Evolutionary conservation across 2,888 invertebrate species (phyloP), one percentile per base, ranked within the genome.

Genomic region (Rhaphigaster nebulosa): DNA sequence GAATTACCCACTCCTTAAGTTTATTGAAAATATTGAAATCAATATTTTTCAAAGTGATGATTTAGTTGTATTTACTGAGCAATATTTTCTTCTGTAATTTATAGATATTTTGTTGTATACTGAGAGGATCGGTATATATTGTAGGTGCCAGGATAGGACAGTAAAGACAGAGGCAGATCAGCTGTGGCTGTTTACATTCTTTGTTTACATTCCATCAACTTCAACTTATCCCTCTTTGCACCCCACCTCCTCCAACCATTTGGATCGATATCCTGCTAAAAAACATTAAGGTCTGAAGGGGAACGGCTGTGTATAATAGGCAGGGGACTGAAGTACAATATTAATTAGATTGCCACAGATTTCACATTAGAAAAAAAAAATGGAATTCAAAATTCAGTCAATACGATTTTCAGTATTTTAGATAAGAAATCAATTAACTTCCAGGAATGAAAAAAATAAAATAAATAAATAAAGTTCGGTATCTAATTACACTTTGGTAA

Each of bases 151-250:
- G 34, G 84, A 45, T 50, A 13, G 84, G 84, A n/a, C 26, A 50
- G 45, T 23, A 26, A n/a, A n/a, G 84, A 50, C 45, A 13, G 41
- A 26, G 38, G 80, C n/a, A 41, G 84, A 50, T 50, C 84, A 84
- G 84, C 84, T 84, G 80, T 41, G 23, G 80, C 1, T 29, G 70
- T 76, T 76, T 76, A 76, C 84, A n/a, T 41, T 45, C 26, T 84
- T 50, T 84, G 84, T 50, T 84, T 84, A 84, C 84, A 41, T 84
- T 80, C 84, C 84, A 45, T 84, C 84, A n/a, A 50, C 84, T 41
- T 50, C 45, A 50, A 50, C 84, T 84, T 84, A 76, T 38, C 70
- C 65, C 70, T 76, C 70, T 60, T 76, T 15, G 26, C n/a, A n/a
- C 29, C 29, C 15, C 29, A 29, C 2, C 70, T 23, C 70, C 1